Percentiles rank a stretch among this genome's conserved stretches.
These are phyloP conservation scores for Arctopsyche grandis DNA, from an alignment of 1,140 invertebrate species.

Conservation along the genomic window DNA sequence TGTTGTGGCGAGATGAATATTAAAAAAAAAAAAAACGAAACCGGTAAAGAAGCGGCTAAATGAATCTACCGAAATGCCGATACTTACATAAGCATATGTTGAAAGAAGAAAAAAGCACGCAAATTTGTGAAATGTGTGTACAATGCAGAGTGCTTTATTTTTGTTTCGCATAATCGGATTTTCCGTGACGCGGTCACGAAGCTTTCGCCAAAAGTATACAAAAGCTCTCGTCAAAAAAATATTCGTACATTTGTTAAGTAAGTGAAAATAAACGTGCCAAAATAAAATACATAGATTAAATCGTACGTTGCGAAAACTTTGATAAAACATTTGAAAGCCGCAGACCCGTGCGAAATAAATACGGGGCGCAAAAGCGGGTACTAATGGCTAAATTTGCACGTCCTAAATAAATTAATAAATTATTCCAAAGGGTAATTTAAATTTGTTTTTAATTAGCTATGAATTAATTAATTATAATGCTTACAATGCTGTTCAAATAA, in stretches of 20 bases:
- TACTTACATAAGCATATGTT: not conserved
- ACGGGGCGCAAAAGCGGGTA: too few species aligned
- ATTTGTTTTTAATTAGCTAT: too few species aligned
- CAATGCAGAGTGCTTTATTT: slow-evolving; percentile 1
- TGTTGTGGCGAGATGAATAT: slow-evolving; percentile 1
- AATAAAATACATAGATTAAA: not conserved
- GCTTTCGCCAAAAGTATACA: slow-evolving; percentile 12
- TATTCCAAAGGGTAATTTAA: too few species aligned
- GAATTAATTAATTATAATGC: too few species aligned
- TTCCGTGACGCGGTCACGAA: slow-evolving; percentile 19
- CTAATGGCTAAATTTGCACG: too few species aligned
- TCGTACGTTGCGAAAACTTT: not conserved
- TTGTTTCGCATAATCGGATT: slow-evolving; percentile 30
- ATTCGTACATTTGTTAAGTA: too few species aligned
- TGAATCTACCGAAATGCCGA: slow-evolving; percentile 2
- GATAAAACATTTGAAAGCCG: slow-evolving; percentile 6
- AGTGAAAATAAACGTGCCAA: not conserved
- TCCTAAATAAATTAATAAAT: too few species aligned
- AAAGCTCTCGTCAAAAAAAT: slow-evolving; percentile 1
- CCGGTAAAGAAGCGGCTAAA: not conserved
- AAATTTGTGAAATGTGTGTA: not conserved
- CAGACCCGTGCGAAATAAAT: not conserved
- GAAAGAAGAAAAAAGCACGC: not conserved
- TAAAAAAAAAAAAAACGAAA: not conserved
- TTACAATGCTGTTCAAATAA: too few species aligned